Base-by-base conservation (phyloP, 2,797 vertebrate genomes). In the Otus scops region DNA sequence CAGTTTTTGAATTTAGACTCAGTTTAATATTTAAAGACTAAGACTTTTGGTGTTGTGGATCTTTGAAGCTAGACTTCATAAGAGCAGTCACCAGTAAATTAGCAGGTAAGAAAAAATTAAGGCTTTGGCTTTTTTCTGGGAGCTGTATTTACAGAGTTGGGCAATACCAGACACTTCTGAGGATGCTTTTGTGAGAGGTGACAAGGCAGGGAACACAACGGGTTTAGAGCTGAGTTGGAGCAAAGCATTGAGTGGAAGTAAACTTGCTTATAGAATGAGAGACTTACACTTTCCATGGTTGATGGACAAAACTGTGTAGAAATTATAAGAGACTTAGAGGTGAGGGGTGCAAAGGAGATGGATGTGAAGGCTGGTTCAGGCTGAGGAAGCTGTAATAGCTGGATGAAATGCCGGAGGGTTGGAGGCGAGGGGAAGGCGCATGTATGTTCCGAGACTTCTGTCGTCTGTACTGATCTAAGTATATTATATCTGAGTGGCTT, bases 1-100 rank as follows among this genome's bases (percentile, higher is more conserved):
- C 82, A 53, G 4, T 83, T 89, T 80, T 93, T 89, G 28, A 82
- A 91, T 94, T 92, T 89, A 95, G 81, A 65, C 34, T 88, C 77
- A n/a, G 27, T 87, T 92, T 87, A 89, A 65, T 76, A 76, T 89
- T 89, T 93, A 73, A 92, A 88, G 50, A 39, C 38, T 69, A n/a
- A 56, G 36, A 51, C 43, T 92, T 91, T 43, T 65, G 32, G 27
- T 93, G 27, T 43, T 83, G 48, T 61, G 19, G 19, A 19, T 81
- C 74, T 92, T 85, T 74, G 74, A 93, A 96, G 60, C n/a, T 61
- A 34, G 54, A 34, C 51, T 91, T 85, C 45, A 3, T 77, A 59
- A 80, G 60, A 34, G 11, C 36, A 80, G 34, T 79, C 60, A 83
- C 19, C 18, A 60, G 60, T 75, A 89, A 83, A 67, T 87, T 61